Base-by-base conservation (phyloP, 2,888 invertebrate species). In the Ischnus inquisitorius region DNA sequence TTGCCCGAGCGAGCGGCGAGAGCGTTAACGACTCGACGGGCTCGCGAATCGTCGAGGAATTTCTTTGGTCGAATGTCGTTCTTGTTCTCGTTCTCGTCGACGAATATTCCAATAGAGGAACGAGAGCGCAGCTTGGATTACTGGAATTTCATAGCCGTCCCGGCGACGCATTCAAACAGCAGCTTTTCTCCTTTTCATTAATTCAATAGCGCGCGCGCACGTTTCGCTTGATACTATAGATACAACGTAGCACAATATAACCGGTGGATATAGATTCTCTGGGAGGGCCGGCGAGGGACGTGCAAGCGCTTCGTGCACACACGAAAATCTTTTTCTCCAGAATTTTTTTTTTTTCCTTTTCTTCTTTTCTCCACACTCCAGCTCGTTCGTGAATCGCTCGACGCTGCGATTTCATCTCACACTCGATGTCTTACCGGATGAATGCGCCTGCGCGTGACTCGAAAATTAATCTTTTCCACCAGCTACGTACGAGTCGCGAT, bases 371-470 rank as follows among this genome's bases (percentile, higher is more conserved):
- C 34, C 46, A 41, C 69, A 8, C 43, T 54, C 41, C 3, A 8
- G 25, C 16, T 19, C 43, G 41, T 12, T 1, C 14, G 22, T 19
- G 67, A 83, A 71, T 83, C 19, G 64, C 75, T 34, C 34, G 34
- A 6, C 34, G 6, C 34, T 4, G 8, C 6, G 34, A 34, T 34
- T 34, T 34, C 43, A 8, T 43, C 41, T 60, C 69, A 43, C 48
- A 48, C 51, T 19, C 74, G n/a, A 10, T 28, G 60, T 64, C 72
- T 57, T 57, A n/a, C 62, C 60, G 74, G 62, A 75, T 64, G 75
- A 69, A 75, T 69, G 69, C 81, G 51, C 64, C 80, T 51, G 54
- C 64, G 81, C 69, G 69, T 69, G 69, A 81, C 64, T 54, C 62
- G 68, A 76, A 81, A 71, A 64, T 77, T 57, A 57, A 46, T 69